phyloP scores from a whole-genome alignment of 2,888 invertebrate genomes.

The Callimorpha dominula region DNA sequence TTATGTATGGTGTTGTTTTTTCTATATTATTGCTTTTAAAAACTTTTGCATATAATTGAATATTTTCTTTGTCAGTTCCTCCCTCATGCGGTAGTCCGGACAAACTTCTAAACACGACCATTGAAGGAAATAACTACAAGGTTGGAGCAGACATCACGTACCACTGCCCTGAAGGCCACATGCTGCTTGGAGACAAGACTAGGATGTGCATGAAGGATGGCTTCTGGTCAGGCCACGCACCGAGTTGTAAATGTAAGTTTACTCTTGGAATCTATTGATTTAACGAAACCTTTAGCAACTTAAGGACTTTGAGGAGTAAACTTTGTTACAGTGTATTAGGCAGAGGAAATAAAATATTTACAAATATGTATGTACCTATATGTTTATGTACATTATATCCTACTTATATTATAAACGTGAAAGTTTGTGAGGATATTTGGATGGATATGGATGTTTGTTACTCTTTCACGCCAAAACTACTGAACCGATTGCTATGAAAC shows the following conservation, averaged over 20 bases:
- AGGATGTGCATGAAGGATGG: constrained; percentile 91
- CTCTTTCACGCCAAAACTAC: too few relatives aligned
- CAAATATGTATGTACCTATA: too few relatives aligned
- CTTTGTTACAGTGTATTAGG: too few relatives aligned
- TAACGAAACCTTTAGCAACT: too few relatives aligned
- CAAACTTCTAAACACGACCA: constrained; percentile 93
- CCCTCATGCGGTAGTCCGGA: constrained; percentile 96
- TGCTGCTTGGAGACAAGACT: constrained; percentile 89
- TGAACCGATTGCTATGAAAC: too few relatives aligned
- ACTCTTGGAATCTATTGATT: not conserved
- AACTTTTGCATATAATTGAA: not conserved
- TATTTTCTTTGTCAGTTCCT: constrained; percentile 87
- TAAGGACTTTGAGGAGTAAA: too few relatives aligned
- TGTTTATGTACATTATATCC: too few relatives aligned
- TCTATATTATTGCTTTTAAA: not conserved
- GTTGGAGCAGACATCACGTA: constrained; percentile 92
- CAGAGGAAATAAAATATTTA: too few relatives aligned
- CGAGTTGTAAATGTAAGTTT: constrained; percentile 94
- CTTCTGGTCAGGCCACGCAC: constrained; percentile 94
- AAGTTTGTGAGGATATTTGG: too few relatives aligned
- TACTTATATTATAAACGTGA: too few relatives aligned
- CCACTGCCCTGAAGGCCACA: constrained; percentile 93
- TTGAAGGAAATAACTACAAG: constrained; percentile 89
- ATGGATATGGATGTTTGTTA: too few relatives aligned
- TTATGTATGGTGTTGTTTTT: not conserved